These are phyloP conservation scores for Oxyteleia sp. DNA, from an alignment of 2,888 invertebrate genomes.

Conservation along the genomic window DNA sequence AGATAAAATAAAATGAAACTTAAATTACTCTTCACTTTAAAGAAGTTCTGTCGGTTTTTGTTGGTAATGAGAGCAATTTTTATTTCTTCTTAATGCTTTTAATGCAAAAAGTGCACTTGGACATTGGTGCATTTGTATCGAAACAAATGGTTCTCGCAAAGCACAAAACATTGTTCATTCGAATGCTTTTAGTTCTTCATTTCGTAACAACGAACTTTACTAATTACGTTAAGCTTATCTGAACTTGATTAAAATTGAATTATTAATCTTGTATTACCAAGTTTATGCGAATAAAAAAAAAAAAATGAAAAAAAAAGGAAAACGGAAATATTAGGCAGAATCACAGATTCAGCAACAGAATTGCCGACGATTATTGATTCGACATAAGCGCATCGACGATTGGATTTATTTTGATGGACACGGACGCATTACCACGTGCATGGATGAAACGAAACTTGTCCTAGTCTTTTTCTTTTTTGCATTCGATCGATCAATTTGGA, in stretches of 20 bases:
- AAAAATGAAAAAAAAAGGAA: neutral
- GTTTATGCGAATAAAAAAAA: neutral
- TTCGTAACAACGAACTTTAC: neutral
- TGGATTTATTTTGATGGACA: constrained; percentile 71
- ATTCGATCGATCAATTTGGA: constrained; percentile 30
- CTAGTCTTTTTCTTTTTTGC: constrained; percentile 21
- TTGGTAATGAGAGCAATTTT: neutral
- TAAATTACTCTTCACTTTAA: constrained; percentile 18
- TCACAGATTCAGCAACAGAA: constrained; percentile 5
- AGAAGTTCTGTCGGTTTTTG: constrained; percentile 1
- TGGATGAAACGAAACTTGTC: constrained; percentile 17
- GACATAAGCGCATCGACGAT: constrained; percentile 70
- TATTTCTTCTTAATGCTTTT: constrained; percentile 10
- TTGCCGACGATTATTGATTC: constrained; percentile 75
- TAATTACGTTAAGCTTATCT: neutral
- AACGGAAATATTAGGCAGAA: neutral
- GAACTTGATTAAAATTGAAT: too few relatives aligned
- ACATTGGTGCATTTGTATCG: neutral
- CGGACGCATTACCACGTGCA: constrained; percentile 16
- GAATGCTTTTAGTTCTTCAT: neutral
- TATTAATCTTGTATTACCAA: too few relatives aligned
- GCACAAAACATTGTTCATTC: neutral
- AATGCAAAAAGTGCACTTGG: constrained; percentile 19
- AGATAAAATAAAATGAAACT: too few relatives aligned
- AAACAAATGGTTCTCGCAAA: constrained; percentile 6